A percentile compares a stretch with the other conserved stretches of the same genome.
Evolutionary conservation across 1,140 invertebrate genomes (phyloP).

Genomic region (Brachionus koreanus): DNA sequence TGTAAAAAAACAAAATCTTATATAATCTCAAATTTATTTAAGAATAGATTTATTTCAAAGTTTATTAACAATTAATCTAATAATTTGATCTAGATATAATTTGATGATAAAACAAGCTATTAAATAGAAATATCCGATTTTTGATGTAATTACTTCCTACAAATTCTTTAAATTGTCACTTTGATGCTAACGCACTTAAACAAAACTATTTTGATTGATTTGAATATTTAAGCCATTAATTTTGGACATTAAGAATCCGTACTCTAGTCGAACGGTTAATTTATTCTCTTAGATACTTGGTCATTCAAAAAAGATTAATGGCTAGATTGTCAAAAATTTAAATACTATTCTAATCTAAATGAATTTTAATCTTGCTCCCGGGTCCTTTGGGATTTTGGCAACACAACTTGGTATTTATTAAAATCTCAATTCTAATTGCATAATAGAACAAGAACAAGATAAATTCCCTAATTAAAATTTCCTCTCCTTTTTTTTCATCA

Average conservation of each 20-base stretch:
- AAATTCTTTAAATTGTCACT: not conserved
- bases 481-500: not conserved
- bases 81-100: not conserved
- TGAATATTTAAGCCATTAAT: not conserved
- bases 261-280: conserved; percentile 1
- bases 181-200: not conserved
- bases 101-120: not conserved
- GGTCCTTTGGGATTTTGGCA: not conserved
- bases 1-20: not conserved
- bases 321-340: not conserved
- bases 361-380: not conserved
- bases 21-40: not conserved
- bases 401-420: not conserved
- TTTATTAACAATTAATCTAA: not conserved
- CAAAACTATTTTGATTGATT: not conserved
- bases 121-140: not conserved
- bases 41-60: not conserved
- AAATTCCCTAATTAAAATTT: not conserved
- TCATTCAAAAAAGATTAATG: not conserved
- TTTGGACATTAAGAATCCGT: not conserved
- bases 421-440: not conserved
- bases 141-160: not conserved
- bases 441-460: not conserved
- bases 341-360: not conserved
- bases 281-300: not conserved